Evolutionary conservation across 1,140 invertebrate species (phyloP), one percentile per base, ranked within the genome.

Genomic region (Heliconius congener): DNA sequence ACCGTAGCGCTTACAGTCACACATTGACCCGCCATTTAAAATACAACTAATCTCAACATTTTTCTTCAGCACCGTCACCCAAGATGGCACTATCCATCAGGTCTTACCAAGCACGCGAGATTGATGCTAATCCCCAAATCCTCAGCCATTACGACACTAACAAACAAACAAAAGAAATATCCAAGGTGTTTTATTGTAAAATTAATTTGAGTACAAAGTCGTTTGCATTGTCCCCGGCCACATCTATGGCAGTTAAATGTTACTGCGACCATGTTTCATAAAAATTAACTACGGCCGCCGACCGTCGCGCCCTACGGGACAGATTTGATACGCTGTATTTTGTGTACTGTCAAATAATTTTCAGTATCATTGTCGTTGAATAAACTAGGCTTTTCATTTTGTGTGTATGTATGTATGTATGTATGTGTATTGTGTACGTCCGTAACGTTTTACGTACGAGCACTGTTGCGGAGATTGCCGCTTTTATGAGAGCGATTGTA

Each of bases 121-220:
- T 30, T 30, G 60, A 66, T 66, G 60, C 19, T 66, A 30, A 66
- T 66, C 60, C 16, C 3, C 9, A 27, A 66, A 66, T 30, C 60
- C 13, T n/a, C 3, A 46, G 60, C 23, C 23, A 66, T 66, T 66
- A 66, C 57, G 60, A 30, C 60, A 27, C 23, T 66, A 66, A 78
- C 76, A 60, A 81, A 81, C 71, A 81, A 75, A 78, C 73, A 55
- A 78, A 79, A 52, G 50, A 52, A 52, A 52, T 19, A 73, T 50
- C 70, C 52, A 78, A 81, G 82, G 79, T 83, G 82, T 83, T 86
- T 86, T 84, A 86, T 84, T 81, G 80, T 83, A 74, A 86, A 85
- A 86, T 87, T 87, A 86, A 86, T 86, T 84, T 80, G 83, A 78
- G 79, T 82, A 78, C 82, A 84, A 76, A 81, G 82, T 84, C 85